Evolutionary conservation across 1,140 invertebrate species (phyloP), one percentile per base, ranked within the genome.

Genomic region (Nephotettix cincticeps): DNA sequence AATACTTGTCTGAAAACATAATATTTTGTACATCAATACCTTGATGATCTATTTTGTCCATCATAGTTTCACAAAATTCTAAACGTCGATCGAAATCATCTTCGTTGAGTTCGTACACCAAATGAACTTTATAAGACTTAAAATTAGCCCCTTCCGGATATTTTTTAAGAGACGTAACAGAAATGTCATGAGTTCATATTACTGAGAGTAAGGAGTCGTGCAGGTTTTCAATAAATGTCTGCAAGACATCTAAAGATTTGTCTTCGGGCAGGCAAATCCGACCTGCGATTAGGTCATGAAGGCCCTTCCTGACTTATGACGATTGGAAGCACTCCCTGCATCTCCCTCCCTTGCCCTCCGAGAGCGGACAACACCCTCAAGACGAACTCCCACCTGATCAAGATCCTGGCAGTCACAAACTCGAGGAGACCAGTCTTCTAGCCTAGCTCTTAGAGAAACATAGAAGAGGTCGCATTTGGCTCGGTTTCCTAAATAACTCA

Each of bases 391-490:
- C n/a, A n/a, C n/a, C n/a, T n/a, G n/a, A 81, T 1, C 84, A 86
- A 70, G 80, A 81, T 74, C 86, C 85, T 9, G 89, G 84, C 71
- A 90, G 90, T n/a, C n/a, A n/a, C n/a, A n/a, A n/a, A n/a, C n/a
- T n/a, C n/a, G n/a, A n/a, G n/a, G n/a, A n/a, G n/a, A n/a, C n/a
- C n/a, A n/a, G n/a, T n/a, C n/a, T n/a, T n/a, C n/a, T n/a, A n/a
- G n/a, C n/a, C n/a, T n/a, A n/a, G n/a, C n/a, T n/a, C n/a, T n/a
- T n/a, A n/a, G n/a, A n/a, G n/a, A n/a, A n/a, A n/a, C n/a, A n/a
- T n/a, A n/a, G n/a, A n/a, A n/a, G n/a, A n/a, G n/a, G n/a, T n/a
- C n/a, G n/a, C n/a, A n/a, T n/a, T n/a, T n/a, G n/a, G n/a, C n/a
- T n/a, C n/a, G n/a, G n/a, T n/a, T n/a, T n/a, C n/a, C n/a, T n/a